Conservation (phyloP, 2,113 vertebrate species). For the Rutilus rutilus region DNA sequence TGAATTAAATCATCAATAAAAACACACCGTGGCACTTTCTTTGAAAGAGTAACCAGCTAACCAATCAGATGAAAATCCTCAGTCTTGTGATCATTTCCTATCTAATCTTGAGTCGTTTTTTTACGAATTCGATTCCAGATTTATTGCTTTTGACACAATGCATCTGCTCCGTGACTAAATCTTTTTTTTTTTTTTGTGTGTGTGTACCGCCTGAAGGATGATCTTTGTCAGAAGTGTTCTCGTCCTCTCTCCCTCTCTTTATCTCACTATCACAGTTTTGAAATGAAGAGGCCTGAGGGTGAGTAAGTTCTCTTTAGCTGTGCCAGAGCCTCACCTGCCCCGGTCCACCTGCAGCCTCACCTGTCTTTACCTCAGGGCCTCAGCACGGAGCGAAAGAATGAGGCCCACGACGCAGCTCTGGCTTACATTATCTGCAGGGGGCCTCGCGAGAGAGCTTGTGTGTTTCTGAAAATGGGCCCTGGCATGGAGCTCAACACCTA, state of each 20-base stretch:
- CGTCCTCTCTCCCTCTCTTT: conserved; percentile 24
- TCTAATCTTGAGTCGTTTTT: not conserved
- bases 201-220: not conserved
- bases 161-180: conserved; percentile 2
- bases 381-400: not conserved
- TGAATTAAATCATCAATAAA: not conserved
- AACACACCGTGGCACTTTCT: not conserved
- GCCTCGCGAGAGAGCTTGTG: conserved; percentile 1
- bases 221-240: conserved; percentile 26
- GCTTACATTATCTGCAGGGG: conserved; percentile 19
- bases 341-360: conserved; percentile 55
- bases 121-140: not conserved
- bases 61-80: too few species aligned
- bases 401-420: not conserved
- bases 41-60: not conserved
- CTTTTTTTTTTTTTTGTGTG: not conserved
- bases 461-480: not conserved
- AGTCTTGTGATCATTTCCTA: not conserved
- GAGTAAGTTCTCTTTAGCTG: conserved; percentile 39
- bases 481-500: conserved; percentile 17
- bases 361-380: conserved; percentile 21
- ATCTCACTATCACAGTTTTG: not conserved
- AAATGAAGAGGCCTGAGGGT: conserved; percentile 42
- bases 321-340: conserved; percentile 59
- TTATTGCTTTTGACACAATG: not conserved